phyloP scores from a whole-genome alignment of 2,888 invertebrate genomes.

The Galeruca laticollis region DNA sequence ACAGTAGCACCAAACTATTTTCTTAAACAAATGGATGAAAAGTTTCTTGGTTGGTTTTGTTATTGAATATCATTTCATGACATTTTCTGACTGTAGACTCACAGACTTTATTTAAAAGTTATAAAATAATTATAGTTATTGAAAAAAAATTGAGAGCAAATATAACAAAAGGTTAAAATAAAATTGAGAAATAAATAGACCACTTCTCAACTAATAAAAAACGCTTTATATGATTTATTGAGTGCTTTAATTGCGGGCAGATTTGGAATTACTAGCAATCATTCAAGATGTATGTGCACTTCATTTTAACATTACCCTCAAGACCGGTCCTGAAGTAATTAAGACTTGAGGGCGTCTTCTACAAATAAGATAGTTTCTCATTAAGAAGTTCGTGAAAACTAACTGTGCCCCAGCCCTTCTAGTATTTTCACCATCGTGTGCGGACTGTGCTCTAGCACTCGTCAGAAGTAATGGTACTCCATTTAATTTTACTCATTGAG shows the following conservation, averaged over 20 bases:
- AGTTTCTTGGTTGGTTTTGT: too few species aligned
- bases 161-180: too few species aligned
- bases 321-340: conserved; percentile 16
- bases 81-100: too few species aligned
- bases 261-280: not conserved
- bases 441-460: conserved; percentile 14
- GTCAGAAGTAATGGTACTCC: conserved; percentile 29
- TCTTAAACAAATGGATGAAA: too few species aligned
- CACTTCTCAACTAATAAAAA: too few species aligned
- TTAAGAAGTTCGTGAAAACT: conserved; percentile 23
- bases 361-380: conserved; percentile 31
- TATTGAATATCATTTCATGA: too few species aligned
- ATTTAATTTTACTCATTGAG: conserved; percentile 28
- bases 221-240: not conserved
- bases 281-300: not conserved
- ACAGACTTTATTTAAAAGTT: too few species aligned
- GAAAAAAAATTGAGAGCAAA: too few species aligned
- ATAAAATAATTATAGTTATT: too few species aligned
- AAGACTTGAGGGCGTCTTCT: conserved; percentile 10
- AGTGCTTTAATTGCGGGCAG: not conserved
- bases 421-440: not conserved
- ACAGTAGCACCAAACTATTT: too few species aligned
- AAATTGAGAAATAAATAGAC: too few species aligned
- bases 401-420: conserved; percentile 1
- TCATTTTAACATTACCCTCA: not conserved